These are phyloP conservation scores for Drosophila tropicalis DNA, from an alignment of 1,140 invertebrate species.

Conservation along the genomic window DNA sequence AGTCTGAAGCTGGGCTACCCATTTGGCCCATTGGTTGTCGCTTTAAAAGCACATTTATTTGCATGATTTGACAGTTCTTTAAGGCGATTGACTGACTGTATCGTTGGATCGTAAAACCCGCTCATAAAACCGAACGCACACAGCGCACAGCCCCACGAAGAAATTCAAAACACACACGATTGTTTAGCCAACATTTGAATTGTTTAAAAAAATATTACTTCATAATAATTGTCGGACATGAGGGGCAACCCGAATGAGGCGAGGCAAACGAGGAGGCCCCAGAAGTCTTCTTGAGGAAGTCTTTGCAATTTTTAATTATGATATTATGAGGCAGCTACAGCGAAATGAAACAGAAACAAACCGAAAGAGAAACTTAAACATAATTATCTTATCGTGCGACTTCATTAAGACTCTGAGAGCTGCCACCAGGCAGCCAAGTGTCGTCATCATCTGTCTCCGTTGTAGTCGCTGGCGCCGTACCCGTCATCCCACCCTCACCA, in stretches of 20 bases:
- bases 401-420: slow-evolving; percentile 51
- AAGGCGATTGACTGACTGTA: slow-evolving; percentile 60
- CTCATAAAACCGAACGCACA: slow-evolving; percentile 47
- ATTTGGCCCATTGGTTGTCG: slow-evolving; percentile 32
- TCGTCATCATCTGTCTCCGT: slow-evolving; percentile 30
- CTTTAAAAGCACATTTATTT: slow-evolving; percentile 70
- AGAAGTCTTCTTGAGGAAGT: slow-evolving; percentile 38
- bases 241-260: slow-evolving; percentile 8
- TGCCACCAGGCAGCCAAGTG: slow-evolving; percentile 37
- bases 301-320: slow-evolving; percentile 56
- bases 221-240: slow-evolving; percentile 70
- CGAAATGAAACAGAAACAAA: slow-evolving; percentile 3
- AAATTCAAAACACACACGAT: slow-evolving; percentile 31
- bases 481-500: slow-evolving; percentile 41
- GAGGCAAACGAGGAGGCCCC: slow-evolving; percentile 2
- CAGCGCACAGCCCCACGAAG: background rate
- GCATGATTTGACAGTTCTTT: slow-evolving; percentile 79
- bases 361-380: slow-evolving; percentile 35
- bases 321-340: slow-evolving; percentile 14
- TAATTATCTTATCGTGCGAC: slow-evolving; percentile 56
- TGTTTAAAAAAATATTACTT: slow-evolving; percentile 54
- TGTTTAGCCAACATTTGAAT: slow-evolving; percentile 63
- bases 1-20: slow-evolving; percentile 1
- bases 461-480: slow-evolving; percentile 25
- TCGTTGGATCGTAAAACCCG: slow-evolving; percentile 33